phyloP scores from a whole-genome alignment of 2,888 invertebrate species.

The Thumatha senex region DNA sequence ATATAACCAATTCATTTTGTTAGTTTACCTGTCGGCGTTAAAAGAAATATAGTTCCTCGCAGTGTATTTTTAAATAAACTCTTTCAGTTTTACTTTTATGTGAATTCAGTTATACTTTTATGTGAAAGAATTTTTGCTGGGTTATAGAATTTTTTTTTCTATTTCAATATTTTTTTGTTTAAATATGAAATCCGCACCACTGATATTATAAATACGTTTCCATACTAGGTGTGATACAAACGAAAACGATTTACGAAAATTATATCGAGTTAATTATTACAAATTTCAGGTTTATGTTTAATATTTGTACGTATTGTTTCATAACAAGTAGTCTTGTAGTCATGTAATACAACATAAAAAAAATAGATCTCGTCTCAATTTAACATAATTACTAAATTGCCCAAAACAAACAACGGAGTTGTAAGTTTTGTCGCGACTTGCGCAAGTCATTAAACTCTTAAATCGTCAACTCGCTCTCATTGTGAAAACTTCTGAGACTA shows the following conservation, averaged over 20 bases:
- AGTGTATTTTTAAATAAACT: conserved; percentile 4
- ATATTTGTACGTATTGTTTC: too few relatives aligned
- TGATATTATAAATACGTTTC: too few relatives aligned
- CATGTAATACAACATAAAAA: too few relatives aligned
- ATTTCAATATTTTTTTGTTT: too few relatives aligned
- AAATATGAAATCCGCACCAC: too few relatives aligned
- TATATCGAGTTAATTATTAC: too few relatives aligned
- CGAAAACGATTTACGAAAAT: too few relatives aligned
- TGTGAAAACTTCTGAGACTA: conserved; percentile 32
- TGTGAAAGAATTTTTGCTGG: background rate
- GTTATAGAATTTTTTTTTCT: too few relatives aligned
- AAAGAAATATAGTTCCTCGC: conserved; percentile 28
- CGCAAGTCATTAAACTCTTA: conserved; percentile 41
- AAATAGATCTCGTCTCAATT: background rate
- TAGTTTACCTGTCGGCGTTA: conserved; percentile 18
- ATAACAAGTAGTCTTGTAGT: too few relatives aligned
- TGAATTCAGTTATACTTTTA: too few relatives aligned
- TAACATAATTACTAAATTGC: conserved; percentile 22
- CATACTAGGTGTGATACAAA: too few relatives aligned
- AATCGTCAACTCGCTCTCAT: conserved; percentile 40
- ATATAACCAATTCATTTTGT: conserved; percentile 15
- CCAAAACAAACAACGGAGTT: conserved; percentile 24
- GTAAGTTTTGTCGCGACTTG: conserved; percentile 33
- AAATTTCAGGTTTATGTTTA: too few relatives aligned
- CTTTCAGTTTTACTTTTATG: conserved; percentile 3